These are phyloP conservation scores for Vireo griseus DNA, from an alignment of 2,797 vertebrate species.

Conservation along the genomic window DNA sequence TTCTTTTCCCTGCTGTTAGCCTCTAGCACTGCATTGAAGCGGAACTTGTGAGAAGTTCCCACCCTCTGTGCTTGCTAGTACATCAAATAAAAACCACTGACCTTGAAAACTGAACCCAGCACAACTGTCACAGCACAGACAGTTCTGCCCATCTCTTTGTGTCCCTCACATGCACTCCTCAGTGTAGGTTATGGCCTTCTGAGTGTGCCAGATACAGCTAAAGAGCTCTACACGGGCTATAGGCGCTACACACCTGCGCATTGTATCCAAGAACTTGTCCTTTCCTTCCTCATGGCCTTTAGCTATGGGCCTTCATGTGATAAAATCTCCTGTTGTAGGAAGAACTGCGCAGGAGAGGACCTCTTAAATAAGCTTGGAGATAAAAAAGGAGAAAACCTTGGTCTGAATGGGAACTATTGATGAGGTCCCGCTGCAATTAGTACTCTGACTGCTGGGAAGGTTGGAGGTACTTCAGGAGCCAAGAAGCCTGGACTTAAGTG, in stretches of 20 bases:
- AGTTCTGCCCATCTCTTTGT: background rate
- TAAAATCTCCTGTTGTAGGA: background rate
- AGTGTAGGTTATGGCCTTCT: background rate
- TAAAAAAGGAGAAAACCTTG: background rate
- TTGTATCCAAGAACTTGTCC: background rate
- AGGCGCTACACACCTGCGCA: accelerated
- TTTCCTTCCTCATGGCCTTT: background rate
- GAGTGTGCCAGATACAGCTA: background rate
- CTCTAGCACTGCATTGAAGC: background rate
- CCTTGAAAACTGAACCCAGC: background rate
- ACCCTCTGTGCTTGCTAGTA: background rate
- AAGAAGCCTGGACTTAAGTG: background rate
- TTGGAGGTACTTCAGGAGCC: background rate
- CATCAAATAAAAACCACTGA: background rate
- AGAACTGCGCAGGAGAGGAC: background rate
- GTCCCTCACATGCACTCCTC: accelerated
- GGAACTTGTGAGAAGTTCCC: background rate
- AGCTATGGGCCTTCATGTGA: background rate
- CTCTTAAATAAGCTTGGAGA: background rate
- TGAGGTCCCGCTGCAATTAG: background rate
- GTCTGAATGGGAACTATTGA: background rate
- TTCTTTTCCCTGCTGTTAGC: background rate
- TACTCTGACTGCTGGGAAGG: background rate
- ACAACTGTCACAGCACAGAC: accelerated
- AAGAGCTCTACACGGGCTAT: accelerated